These are phyloP conservation scores for Excalfactoria chinensis DNA, from an alignment of 2,113 vertebrate species.

Conservation along the genomic window DNA sequence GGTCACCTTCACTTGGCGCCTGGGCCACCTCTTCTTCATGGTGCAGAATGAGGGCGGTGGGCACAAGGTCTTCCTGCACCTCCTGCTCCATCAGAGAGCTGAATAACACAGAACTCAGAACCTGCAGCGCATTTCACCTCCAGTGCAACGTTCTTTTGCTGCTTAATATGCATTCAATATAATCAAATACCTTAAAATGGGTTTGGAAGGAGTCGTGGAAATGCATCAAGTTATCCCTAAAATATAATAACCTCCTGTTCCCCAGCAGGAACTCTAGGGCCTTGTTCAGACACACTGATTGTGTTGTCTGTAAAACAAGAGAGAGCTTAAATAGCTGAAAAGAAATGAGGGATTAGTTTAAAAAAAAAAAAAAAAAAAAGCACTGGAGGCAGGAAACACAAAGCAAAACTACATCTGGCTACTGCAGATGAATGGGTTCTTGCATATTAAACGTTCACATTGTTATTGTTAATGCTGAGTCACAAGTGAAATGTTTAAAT, in stretches of 20 bases:
- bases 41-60: not conserved
- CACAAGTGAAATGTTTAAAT: slow-evolving; percentile 20
- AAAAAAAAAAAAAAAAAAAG: not conserved
- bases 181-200: not conserved
- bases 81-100: not conserved
- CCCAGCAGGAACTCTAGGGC: not conserved
- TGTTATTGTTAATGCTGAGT: not conserved
- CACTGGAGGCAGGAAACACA: not conserved
- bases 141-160: not conserved
- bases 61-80: not conserved
- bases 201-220: not conserved
- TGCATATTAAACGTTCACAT: not conserved
- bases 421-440: not conserved
- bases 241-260: not conserved
- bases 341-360: not conserved
- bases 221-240: not conserved
- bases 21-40: no score
- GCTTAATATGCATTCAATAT: not conserved
- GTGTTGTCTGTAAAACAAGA: not conserved
- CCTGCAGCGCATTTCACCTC: not conserved
- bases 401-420: not conserved
- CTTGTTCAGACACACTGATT: not conserved
- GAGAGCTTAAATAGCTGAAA: not conserved
- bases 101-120: not conserved
- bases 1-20: not conserved